Percentiles rank a stretch among this genome's conserved stretches.
Conservation (phyloP, 1,140 invertebrate species). For the Thaumetopoea pityocampa region DNA sequence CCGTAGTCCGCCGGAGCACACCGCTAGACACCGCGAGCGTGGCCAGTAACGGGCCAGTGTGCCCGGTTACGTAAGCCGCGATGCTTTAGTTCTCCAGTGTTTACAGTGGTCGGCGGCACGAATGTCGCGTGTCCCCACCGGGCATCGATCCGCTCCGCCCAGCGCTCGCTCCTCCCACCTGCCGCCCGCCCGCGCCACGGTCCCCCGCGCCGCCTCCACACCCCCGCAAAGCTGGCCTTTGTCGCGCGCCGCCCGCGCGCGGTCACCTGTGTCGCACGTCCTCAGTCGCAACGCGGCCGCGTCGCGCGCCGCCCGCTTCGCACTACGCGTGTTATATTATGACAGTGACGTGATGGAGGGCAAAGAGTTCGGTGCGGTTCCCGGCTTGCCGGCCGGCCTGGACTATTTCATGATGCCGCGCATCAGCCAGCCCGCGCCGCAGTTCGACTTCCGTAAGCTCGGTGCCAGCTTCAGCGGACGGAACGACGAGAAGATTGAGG, state of each 20-base stretch:
- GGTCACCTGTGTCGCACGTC: constrained; percentile 74
- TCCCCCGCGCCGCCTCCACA: constrained; percentile 29
- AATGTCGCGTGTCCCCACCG: constrained; percentile 69
- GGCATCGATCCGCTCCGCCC: constrained; percentile 72
- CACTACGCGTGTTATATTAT: constrained; percentile 46
- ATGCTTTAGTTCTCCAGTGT: constrained; percentile 50
- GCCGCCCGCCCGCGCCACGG: constrained; percentile 25
- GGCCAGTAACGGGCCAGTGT: constrained; percentile 28
- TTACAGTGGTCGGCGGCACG: constrained; percentile 54
- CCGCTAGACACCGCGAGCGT: no score
- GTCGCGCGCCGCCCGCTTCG: constrained; percentile 65
- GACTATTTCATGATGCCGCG: constrained; percentile 74
- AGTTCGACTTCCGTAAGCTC: constrained; percentile 74
- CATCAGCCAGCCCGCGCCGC: constrained; percentile 55
- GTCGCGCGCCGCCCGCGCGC: constrained; percentile 62
- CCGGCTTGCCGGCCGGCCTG: constrained; percentile 63
- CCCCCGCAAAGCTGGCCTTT: constrained; percentile 45
- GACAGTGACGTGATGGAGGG: constrained; percentile 67
- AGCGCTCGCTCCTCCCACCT: constrained; percentile 64
- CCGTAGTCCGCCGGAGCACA: no score
- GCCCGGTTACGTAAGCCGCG: constrained; percentile 55
- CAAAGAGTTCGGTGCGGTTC: constrained; percentile 64
- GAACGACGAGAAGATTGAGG: constrained; percentile 57
- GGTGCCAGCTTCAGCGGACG: constrained; percentile 71
- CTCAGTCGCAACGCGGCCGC: constrained; percentile 72